A percentile compares a stretch with the other conserved stretches of the same genome.
These are phyloP conservation scores for Rhynchonycteris naso DNA, from an alignment of 2,797 vertebrate genomes.

Conservation along the genomic window DNA sequence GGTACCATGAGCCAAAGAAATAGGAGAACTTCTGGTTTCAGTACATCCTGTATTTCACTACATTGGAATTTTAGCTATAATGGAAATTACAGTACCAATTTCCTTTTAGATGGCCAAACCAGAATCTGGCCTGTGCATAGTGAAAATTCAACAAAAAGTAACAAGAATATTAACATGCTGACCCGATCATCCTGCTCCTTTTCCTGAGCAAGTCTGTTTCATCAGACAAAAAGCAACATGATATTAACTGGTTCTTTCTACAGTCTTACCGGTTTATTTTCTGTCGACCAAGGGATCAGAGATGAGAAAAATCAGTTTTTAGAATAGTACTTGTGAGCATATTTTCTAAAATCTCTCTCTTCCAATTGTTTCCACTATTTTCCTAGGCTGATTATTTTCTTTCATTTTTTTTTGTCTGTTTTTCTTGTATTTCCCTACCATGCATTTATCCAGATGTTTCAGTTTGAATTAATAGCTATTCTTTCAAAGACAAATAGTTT, in stretches of 20 bases:
- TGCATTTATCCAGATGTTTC: slow-evolving; percentile 1
- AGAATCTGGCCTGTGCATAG: background rate
- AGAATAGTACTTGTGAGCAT: background rate
- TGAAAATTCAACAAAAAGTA: background rate
- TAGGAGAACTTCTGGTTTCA: background rate
- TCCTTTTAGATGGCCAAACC: background rate
- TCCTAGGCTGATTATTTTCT: background rate
- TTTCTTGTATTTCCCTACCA: background rate
- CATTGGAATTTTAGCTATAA: background rate
- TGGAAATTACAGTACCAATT: background rate
- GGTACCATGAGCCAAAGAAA: background rate
- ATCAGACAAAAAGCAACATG: slow-evolving; percentile 24
- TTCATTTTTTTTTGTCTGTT: background rate
- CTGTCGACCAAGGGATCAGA: slow-evolving; percentile 27
- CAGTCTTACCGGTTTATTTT: slow-evolving; percentile 15
- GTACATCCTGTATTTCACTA: background rate
- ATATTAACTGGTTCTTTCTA: slow-evolving; percentile 10
- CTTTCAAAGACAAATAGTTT: slow-evolving; percentile 23
- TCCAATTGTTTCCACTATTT: background rate
- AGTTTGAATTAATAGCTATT: slow-evolving; percentile 10
- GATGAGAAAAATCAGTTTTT: slow-evolving; percentile 39
- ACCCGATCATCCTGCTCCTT: background rate
- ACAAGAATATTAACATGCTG: background rate
- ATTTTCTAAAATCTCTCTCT: background rate
- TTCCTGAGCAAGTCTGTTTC: slow-evolving; percentile 23